These are phyloP conservation scores for Zaprionus tsacasi DNA, from an alignment of 1,140 invertebrate species.

Conservation along the genomic window DNA sequence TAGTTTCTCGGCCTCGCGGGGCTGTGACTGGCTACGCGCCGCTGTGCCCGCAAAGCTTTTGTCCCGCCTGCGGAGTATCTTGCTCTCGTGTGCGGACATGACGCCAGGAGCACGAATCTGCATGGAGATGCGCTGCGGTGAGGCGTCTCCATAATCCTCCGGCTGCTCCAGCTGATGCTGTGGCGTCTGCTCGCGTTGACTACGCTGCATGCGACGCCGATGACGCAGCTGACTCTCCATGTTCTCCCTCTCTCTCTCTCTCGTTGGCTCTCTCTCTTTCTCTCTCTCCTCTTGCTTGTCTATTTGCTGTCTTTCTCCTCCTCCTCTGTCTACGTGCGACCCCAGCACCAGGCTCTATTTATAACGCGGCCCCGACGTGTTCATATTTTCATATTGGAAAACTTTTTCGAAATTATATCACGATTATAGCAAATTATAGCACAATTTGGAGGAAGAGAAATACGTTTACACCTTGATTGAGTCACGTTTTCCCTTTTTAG, in stretches of 20 bases:
- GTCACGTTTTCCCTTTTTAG: neutral
- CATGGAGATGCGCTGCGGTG: slow-evolving; percentile 69
- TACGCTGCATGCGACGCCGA: slow-evolving; percentile 60
- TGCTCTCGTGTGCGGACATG: slow-evolving; percentile 79
- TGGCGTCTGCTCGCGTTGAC: slow-evolving; percentile 86
- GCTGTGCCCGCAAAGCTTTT: slow-evolving; percentile 66
- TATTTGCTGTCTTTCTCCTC: slow-evolving; percentile 11
- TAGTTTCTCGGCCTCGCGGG: slow-evolving; percentile 78
- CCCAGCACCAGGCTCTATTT: slow-evolving; percentile 65
- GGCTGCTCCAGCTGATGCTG: slow-evolving; percentile 72
- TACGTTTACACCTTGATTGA: neutral
- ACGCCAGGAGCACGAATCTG: slow-evolving; percentile 74
- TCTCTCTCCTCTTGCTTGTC: slow-evolving; percentile 28
- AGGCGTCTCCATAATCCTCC: slow-evolving; percentile 9
- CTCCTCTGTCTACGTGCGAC: neutral
- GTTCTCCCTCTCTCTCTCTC: slow-evolving; percentile 15
- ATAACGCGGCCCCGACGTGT: slow-evolving; percentile 48
- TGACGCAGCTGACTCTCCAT: slow-evolving; percentile 48
- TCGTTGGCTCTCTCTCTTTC: slow-evolving; percentile 19
- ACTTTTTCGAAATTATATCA: slow-evolving; percentile 70
- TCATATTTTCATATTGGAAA: slow-evolving; percentile 66
- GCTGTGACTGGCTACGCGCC: slow-evolving; percentile 84
- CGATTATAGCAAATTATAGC: slow-evolving; percentile 44
- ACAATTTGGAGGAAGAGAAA: neutral
- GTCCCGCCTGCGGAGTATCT: slow-evolving; percentile 76